These are phyloP conservation scores for Arnoldichthys spilopterus DNA, from an alignment of 2,797 vertebrate genomes.

Conservation along the genomic window DNA sequence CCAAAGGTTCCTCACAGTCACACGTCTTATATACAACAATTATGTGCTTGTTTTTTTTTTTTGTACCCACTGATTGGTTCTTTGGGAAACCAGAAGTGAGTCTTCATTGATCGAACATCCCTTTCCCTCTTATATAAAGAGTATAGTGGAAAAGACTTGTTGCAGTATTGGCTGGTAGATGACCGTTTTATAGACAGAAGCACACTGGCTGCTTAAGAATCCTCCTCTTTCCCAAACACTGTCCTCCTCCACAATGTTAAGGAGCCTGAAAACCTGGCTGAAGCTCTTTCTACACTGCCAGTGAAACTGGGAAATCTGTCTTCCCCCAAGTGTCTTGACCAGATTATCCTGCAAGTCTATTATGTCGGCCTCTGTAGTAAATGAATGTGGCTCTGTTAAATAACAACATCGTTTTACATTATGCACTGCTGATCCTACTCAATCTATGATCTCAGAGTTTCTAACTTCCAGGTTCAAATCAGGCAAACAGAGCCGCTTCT, in stretches of 20 bases:
- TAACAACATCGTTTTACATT: not conserved
- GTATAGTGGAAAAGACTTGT: not conserved
- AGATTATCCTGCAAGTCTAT: not conserved
- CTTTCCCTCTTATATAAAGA: not conserved
- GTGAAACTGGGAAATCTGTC: not conserved
- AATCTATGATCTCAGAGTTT: too few species aligned
- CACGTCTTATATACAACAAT: too few species aligned
- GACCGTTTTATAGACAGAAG: not conserved
- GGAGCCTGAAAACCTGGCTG: slow-evolving; percentile 14
- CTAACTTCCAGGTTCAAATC: not conserved
- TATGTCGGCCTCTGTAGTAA: not conserved
- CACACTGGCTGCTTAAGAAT: not conserved
- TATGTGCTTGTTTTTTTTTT: too few species aligned
- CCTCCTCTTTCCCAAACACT: slow-evolving; percentile 1
- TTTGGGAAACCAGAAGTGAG: not conserved
- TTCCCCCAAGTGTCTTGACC: not conserved
- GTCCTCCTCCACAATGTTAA: not conserved
- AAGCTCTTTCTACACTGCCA: not conserved
- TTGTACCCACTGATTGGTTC: not conserved
- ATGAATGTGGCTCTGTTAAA: not conserved
- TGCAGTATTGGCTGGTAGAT: not conserved
- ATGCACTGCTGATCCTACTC: too few species aligned
- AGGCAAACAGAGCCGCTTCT: not conserved
- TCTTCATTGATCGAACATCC: not conserved
- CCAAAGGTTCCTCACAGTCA: too few species aligned